phyloP scores from a whole-genome alignment of 2,888 invertebrate species.

The Cotesia congregata region DNA sequence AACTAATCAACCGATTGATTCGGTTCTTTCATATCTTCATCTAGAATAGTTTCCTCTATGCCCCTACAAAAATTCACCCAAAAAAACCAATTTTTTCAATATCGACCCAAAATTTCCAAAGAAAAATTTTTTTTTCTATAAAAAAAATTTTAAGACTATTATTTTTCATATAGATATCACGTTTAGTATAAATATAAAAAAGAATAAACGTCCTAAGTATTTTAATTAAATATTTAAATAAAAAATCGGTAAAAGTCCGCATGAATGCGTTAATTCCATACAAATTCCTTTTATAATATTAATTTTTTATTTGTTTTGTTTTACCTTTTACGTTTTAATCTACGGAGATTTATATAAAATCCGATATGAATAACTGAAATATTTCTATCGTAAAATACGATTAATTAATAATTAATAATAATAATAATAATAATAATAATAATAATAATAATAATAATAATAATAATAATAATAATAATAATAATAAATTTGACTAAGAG shows the following conservation, averaged over 20 bases:
- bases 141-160: too few species aligned
- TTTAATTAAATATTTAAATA: background rate
- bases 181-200: too few species aligned
- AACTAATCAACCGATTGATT: too few species aligned
- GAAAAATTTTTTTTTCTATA: too few species aligned
- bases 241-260: background rate
- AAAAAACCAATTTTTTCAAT: too few species aligned
- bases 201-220: background rate
- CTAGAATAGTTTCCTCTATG: too few species aligned
- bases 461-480: too few species aligned
- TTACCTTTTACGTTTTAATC: background rate
- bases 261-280: background rate
- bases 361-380: constrained; percentile 1
- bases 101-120: too few species aligned
- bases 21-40: too few species aligned
- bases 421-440: background rate
- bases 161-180: too few species aligned
- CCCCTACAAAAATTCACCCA: too few species aligned
- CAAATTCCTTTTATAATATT: background rate
- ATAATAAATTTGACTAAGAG: background rate
- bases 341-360: background rate
- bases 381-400: background rate
- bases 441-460: background rate
- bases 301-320: background rate
- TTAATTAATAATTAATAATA: background rate